Evolutionary conservation across 2,888 invertebrate species (phyloP).

Genomic region (Metallyticus violacea): DNA sequence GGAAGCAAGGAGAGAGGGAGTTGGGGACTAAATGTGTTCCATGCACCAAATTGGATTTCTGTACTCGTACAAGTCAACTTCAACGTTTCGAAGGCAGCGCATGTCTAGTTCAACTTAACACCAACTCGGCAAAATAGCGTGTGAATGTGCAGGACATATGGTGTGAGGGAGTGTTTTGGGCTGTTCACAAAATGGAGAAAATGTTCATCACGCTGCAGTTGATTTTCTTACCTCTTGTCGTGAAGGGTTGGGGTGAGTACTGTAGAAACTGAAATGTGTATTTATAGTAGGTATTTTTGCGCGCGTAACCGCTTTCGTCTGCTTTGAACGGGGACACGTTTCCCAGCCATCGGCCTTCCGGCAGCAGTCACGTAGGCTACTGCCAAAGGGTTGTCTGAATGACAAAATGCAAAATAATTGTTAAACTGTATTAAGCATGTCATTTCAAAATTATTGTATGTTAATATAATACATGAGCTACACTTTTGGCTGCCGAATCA

Average conservation of each 20-base stretch:
- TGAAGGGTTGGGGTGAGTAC: conserved; percentile 3
- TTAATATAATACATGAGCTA: not conserved
- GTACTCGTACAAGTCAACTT: not conserved
- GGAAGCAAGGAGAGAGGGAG: not conserved
- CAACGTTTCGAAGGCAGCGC: not conserved
- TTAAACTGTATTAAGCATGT: not conserved
- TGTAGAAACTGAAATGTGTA: not conserved
- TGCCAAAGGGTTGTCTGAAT: not conserved
- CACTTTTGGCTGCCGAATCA: not conserved
- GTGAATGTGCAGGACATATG: not conserved
- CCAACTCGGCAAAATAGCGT: not conserved
- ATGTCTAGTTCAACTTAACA: not conserved
- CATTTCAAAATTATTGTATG: not conserved
- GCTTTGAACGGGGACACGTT: not conserved
- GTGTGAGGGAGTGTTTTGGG: not conserved
- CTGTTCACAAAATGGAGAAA: not conserved
- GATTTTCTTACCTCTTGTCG: conserved; percentile 1
- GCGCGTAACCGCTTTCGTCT: not conserved
- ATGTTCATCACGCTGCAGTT: not conserved
- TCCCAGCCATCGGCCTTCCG: conserved; percentile 49
- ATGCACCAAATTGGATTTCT: not conserved
- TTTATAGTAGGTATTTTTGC: conserved; percentile 1
- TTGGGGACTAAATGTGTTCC: not conserved
- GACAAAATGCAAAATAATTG: not conserved
- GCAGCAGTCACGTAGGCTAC: conserved; percentile 55